A percentile compares a stretch with the other conserved stretches of the same genome.
Evolutionary conservation across 1,140 invertebrate genomes (phyloP).

Genomic region (Ericerus pela): DNA sequence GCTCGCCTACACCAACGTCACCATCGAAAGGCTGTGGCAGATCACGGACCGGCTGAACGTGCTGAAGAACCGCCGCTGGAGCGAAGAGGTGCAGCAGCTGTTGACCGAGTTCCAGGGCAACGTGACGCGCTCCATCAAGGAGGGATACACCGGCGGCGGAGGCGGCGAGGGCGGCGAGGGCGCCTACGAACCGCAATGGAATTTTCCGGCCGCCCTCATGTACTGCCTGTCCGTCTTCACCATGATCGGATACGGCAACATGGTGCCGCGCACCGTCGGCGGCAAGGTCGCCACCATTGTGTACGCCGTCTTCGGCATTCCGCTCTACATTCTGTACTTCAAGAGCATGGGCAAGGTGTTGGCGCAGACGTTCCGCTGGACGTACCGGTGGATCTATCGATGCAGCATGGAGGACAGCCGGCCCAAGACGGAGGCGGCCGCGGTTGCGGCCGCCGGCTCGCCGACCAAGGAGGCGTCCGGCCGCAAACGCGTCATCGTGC

Average conservation of each 20-base stretch:
- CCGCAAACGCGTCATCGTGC: slow-evolving; percentile 49
- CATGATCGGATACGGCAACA: slow-evolving; percentile 90
- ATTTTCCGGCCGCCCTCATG: slow-evolving; percentile 72
- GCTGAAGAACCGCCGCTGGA: slow-evolving; percentile 58
- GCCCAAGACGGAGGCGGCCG: slow-evolving; percentile 29
- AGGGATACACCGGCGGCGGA: slow-evolving; percentile 54
- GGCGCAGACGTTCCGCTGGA: slow-evolving; percentile 57
- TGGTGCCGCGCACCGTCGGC: slow-evolving; percentile 76
- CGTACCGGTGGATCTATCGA: slow-evolving; percentile 60
- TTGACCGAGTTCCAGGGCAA: slow-evolving; percentile 53
- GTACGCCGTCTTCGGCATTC: slow-evolving; percentile 90
- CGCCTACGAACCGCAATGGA: slow-evolving; percentile 64
- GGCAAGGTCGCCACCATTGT: slow-evolving; percentile 84
- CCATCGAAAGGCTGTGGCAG: slow-evolving; percentile 45
- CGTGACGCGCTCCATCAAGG: slow-evolving; percentile 49
- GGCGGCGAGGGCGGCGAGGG: too few relatives aligned
- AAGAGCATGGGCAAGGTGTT: slow-evolving; percentile 76
- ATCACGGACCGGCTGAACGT: slow-evolving; percentile 55
- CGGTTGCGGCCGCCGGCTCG: too few relatives aligned
- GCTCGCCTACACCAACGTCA: slow-evolving; percentile 17
- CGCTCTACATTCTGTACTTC: slow-evolving; percentile 77
- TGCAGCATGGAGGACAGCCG: slow-evolving; percentile 43
- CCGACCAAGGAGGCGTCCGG: slow-evolving; percentile 35
- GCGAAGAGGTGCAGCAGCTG: slow-evolving; percentile 43
- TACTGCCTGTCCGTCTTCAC: slow-evolving; percentile 75